A percentile compares a stretch with the other conserved stretches of the same genome.
Evolutionary conservation across 2,797 vertebrate genomes (phyloP).

Genomic region (Eutrigla gurnardus): DNA sequence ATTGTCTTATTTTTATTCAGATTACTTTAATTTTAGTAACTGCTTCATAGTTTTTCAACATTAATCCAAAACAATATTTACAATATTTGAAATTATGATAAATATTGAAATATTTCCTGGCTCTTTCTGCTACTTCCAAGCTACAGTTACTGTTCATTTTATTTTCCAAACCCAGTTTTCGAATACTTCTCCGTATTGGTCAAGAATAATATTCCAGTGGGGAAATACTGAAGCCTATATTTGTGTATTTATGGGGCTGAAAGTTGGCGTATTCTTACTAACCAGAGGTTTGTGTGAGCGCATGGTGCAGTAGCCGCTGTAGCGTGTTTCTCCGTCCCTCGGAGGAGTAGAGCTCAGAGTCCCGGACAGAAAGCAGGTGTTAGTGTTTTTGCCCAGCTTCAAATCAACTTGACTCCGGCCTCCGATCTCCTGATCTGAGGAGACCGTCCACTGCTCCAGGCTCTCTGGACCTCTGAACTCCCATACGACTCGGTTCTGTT

Average conservation of each 20-base stretch:
- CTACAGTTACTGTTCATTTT: not conserved
- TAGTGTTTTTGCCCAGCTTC: constrained; percentile 88
- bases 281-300: constrained; percentile 87
- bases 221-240: not conserved
- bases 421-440: constrained; percentile 92
- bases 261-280: constrained; percentile 43
- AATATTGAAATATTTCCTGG: not conserved
- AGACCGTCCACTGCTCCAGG: constrained; percentile 89
- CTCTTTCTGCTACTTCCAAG: not conserved
- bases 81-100: not conserved
- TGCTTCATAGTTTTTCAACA: too few species aligned
- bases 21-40: too few species aligned
- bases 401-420: constrained; percentile 89
- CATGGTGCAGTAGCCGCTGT: constrained; percentile 94
- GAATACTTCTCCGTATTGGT: not conserved
- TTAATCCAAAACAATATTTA: not conserved
- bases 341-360: constrained; percentile 86
- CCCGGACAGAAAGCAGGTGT: constrained; percentile 89
- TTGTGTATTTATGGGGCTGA: not conserved
- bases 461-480: constrained; percentile 91
- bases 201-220: not conserved
- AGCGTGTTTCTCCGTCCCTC: constrained; percentile 90
- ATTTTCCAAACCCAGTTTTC: not conserved
- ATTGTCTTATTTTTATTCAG: not conserved
- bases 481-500: constrained; percentile 91